Evolutionary conservation across 2,113 vertebrate species (phyloP), one percentile per base, ranked within the genome.

Genomic region (Helogale parvula): DNA sequence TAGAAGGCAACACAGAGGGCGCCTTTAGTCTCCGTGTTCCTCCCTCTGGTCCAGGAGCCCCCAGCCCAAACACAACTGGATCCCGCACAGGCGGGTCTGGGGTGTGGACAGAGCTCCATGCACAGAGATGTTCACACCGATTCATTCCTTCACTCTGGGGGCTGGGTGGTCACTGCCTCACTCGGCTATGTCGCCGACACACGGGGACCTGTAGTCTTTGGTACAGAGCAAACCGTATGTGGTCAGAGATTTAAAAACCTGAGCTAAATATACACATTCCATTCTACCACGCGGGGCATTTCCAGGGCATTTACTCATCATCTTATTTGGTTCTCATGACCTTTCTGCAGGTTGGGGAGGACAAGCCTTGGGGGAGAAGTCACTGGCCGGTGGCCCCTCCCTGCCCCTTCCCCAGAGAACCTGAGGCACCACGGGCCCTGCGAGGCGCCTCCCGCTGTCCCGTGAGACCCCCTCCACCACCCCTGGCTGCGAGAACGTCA

Each of bases 1-100:
- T 63, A 21, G 90, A 29, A 71, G 60, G 45, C 63, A 65, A 10
- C 0, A 57, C 0, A 0, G 0, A 33, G 19, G 2, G 16, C 0
- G 1, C 3, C 0, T 14, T 60, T 9, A 71, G 52, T 16, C 1
- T 38, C 14, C 5, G 17, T 7, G n/a, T 11, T 54, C 57, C n/a
- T 50, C 31, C 38, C 71, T 17, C 45, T 0, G 31, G 23, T 29
- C 52, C 52, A 16, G 54, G 0, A 5, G 38, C 5, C 41, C 31
- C 68, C 38, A 77, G 25, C 0, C 35, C 66, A 38, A 27, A 3
- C 0, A 31, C 7, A 25, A 27, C 29, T 29, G n/a, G 23, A 13
- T 29, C n/a, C 69, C 31, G 13, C 4, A 47, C 45, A 76, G 54
- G 1, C 3, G 27, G 47, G 23, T 29, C 1, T 27, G 68, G 52